Percentiles rank a stretch among this genome's conserved stretches.
phyloP scores from a whole-genome alignment of 2,113 vertebrate species.

The Daboia siamensis region DNA sequence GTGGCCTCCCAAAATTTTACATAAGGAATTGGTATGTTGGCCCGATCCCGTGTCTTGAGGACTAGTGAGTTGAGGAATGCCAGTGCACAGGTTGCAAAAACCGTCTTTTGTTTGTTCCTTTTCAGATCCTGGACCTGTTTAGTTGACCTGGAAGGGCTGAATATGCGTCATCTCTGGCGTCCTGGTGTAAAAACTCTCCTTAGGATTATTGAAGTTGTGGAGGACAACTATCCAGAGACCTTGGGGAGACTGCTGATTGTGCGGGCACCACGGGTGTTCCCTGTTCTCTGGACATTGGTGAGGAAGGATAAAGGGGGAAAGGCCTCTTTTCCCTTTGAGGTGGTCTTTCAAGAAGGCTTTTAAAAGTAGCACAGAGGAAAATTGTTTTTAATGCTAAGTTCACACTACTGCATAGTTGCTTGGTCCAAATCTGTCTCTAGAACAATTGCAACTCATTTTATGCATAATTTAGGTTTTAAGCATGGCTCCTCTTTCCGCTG shows the following conservation, averaged over 20 bases:
- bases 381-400: not conserved
- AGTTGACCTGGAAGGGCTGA: slow-evolving; percentile 82
- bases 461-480: not conserved
- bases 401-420: not conserved
- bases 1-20: not conserved
- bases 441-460: not conserved
- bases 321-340: not conserved
- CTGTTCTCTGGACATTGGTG: slow-evolving; percentile 84
- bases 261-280: slow-evolving; percentile 78
- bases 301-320: slow-evolving; percentile 17
- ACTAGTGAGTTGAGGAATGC: not conserved
- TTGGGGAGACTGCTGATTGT: slow-evolving; percentile 80
- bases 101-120: not conserved
- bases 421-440: not conserved
- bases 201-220: slow-evolving; percentile 81
- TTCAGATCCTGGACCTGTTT: slow-evolving; percentile 83
- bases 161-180: slow-evolving; percentile 82
- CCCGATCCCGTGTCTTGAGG: not conserved
- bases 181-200: slow-evolving; percentile 82
- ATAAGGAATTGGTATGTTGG: not conserved
- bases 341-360: not conserved
- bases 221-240: slow-evolving; percentile 83
- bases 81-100: not conserved
- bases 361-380: not conserved
- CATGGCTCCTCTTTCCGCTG: not conserved